A percentile compares a stretch with the other conserved stretches of the same genome.
These are phyloP conservation scores for Crambe crambe DNA, from an alignment of 37 sponge, comb jelly and placozoan species.

Conservation along the genomic window DNA sequence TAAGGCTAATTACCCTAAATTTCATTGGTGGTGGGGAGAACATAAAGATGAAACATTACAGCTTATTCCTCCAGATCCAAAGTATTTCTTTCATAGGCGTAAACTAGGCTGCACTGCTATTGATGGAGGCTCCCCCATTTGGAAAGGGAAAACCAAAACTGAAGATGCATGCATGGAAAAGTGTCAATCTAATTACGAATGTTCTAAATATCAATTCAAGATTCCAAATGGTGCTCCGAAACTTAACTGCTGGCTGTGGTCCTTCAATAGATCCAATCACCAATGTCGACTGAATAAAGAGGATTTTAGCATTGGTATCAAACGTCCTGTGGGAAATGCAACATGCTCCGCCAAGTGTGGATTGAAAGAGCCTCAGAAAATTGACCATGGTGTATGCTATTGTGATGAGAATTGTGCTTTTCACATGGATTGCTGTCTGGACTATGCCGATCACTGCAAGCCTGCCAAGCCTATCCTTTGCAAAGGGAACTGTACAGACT, in stretches of 20 bases:
- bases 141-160: neutral
- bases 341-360: constrained; percentile 30
- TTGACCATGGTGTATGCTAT: constrained; percentile 18
- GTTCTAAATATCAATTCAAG: constrained; percentile 40
- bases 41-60: constrained; percentile 12
- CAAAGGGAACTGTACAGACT: constrained; percentile 1
- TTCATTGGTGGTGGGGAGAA: constrained; percentile 66
- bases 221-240: neutral
- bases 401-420: constrained; percentile 30
- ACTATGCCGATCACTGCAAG: constrained; percentile 35
- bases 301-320: constrained; percentile 23
- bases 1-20: constrained; percentile 33
- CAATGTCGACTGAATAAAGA: neutral
- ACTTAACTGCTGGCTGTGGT: constrained; percentile 31
- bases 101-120: constrained; percentile 3
- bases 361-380: neutral
- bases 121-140: neutral
- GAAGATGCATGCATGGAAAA: constrained; percentile 21
- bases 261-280: constrained; percentile 29
- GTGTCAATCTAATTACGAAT: constrained; percentile 4
- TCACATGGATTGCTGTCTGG: constrained; percentile 54
- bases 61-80: constrained; percentile 40
- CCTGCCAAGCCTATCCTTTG: neutral
- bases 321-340: constrained; percentile 15
- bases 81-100: constrained; percentile 2